Evolutionary conservation across 1,140 invertebrate species (phyloP).

Genomic region (Drosophila athabasca): DNA sequence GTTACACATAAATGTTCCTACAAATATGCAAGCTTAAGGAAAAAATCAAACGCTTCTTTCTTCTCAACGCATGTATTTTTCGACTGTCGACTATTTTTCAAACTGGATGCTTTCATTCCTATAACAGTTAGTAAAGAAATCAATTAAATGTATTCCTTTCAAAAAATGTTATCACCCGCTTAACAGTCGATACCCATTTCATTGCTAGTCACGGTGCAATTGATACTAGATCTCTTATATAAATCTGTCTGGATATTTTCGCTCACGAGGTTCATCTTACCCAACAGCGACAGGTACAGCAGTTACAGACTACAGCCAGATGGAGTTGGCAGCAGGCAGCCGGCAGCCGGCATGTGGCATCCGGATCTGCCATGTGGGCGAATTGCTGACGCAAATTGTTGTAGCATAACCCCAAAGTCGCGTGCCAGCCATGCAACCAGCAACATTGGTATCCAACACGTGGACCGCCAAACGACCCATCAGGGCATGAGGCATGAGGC

Average conservation of each 20-base stretch:
- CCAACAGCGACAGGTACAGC: conserved; percentile 8
- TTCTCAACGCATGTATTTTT: too few species aligned
- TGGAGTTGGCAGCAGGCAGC: too few species aligned
- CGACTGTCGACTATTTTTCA: too few species aligned
- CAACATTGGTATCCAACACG: conserved; percentile 59
- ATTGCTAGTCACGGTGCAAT: conserved; percentile 26
- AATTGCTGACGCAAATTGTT: conserved; percentile 74
- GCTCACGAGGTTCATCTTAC: conserved; percentile 33
- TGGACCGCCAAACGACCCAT: conserved; percentile 41
- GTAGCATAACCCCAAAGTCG: conserved; percentile 62
- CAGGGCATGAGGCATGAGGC: conserved; percentile 27
- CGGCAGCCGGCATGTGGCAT: conserved; percentile 4
- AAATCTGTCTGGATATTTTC: conserved; percentile 30
- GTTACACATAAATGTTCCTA: too few species aligned
- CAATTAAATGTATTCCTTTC: neutral
- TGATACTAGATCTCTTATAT: conserved; percentile 39
- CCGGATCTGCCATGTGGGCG: conserved; percentile 23
- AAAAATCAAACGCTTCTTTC: too few species aligned
- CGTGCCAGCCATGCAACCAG: conserved; percentile 31
- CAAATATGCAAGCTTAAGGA: too few species aligned
- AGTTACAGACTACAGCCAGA: conserved; percentile 5
- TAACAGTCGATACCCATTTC: conserved; percentile 8
- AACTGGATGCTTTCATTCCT: too few species aligned
- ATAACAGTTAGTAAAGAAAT: conserved; percentile 5
- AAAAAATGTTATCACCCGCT: too few species aligned